Percentiles rank a stretch among this genome's conserved stretches.
These are phyloP conservation scores for Leucoraja ocellata DNA, from an alignment of 2,797 vertebrate genomes.

Conservation along the genomic window DNA sequence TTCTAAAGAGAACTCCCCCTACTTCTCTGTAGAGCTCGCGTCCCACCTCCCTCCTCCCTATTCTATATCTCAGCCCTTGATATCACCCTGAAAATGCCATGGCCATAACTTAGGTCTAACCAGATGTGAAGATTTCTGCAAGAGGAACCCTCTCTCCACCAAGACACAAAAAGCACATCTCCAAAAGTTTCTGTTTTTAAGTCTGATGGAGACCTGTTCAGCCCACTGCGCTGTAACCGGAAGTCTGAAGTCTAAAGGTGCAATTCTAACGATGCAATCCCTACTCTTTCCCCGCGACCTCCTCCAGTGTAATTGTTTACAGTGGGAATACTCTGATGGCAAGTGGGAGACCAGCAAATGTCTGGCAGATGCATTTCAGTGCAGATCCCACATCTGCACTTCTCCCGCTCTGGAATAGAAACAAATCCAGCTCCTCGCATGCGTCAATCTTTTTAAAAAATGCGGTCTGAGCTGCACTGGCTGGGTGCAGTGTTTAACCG, in stretches of 20 bases:
- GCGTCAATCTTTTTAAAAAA: background rate
- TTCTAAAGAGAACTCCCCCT: too few relatives aligned
- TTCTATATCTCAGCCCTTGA: background rate
- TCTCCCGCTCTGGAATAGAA: background rate
- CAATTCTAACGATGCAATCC: background rate
- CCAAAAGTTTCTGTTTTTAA: background rate
- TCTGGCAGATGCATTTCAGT: background rate
- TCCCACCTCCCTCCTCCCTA: too few relatives aligned
- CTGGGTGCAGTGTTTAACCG: constrained; percentile 2
- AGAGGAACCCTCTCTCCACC: background rate
- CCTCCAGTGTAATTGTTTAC: background rate
- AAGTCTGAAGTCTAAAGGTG: background rate
- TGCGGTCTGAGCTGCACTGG: background rate
- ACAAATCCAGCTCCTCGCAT: background rate
- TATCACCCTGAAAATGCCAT: too few relatives aligned
- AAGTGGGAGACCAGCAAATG: background rate
- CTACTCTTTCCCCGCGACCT: background rate
- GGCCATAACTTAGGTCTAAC: too few relatives aligned
- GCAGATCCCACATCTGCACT: background rate
- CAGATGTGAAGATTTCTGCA: background rate
- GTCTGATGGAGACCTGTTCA: background rate
- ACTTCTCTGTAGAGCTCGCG: background rate
- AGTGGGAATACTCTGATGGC: background rate
- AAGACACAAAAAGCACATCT: background rate
- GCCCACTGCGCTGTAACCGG: too few relatives aligned